Percentiles rank a stretch among this genome's conserved stretches.
These are phyloP conservation scores for Acipenser ruthenus DNA, from an alignment of 2,797 vertebrate genomes.

Conservation along the genomic window DNA sequence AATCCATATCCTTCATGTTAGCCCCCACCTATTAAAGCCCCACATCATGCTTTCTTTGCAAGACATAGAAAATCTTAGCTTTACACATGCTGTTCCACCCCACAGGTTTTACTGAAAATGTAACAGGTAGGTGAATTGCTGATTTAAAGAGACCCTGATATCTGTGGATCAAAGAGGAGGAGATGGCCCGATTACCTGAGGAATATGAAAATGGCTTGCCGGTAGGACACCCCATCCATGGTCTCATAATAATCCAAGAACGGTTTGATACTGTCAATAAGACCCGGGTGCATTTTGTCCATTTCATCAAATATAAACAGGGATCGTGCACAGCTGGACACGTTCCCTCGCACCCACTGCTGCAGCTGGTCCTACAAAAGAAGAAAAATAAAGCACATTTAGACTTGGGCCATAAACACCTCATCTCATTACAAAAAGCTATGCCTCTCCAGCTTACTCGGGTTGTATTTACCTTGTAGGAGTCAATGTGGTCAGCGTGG, in stretches of 20 bases:
- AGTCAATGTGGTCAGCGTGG: slow-evolving; percentile 52
- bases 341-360: slow-evolving; percentile 80
- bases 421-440: too few relatives aligned
- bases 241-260: slow-evolving; percentile 81
- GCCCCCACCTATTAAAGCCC: too few relatives aligned
- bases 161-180: too few relatives aligned
- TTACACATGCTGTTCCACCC: too few relatives aligned
- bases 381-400: neutral
- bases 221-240: slow-evolving; percentile 77
- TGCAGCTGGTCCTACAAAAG: slow-evolving; percentile 68
- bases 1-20: too few relatives aligned
- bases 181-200: slow-evolving; percentile 61
- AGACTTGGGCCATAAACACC: too few relatives aligned
- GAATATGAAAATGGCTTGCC: slow-evolving; percentile 84
- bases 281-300: slow-evolving; percentile 82
- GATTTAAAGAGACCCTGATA: too few relatives aligned
- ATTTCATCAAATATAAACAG: slow-evolving; percentile 93
- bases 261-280: slow-evolving; percentile 86
- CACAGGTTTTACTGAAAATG: too few relatives aligned
- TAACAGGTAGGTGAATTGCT: too few relatives aligned
- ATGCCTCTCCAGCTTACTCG: too few relatives aligned
- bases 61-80: too few relatives aligned
- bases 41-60: too few relatives aligned
- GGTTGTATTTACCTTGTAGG: slow-evolving; percentile 70
- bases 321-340: slow-evolving; percentile 69